These are phyloP conservation scores for Sesamia nonagrioides DNA, from an alignment of 1,140 invertebrate species.

Conservation along the genomic window DNA sequence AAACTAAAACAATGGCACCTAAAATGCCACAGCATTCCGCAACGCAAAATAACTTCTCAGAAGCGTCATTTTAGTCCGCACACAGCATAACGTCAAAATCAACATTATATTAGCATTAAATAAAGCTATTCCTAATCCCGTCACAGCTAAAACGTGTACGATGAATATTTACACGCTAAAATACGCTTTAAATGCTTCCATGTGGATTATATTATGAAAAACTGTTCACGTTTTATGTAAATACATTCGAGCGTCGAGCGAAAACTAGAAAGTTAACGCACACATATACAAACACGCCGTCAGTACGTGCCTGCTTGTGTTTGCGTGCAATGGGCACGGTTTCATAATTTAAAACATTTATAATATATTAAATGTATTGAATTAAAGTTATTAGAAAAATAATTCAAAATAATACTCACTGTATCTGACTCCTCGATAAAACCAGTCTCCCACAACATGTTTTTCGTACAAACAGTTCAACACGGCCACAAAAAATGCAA, in stretches of 20 bases:
- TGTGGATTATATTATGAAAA: conserved; percentile 85
- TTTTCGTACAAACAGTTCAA: conserved; percentile 73
- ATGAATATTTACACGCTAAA: conserved; percentile 83
- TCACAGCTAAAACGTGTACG: conserved; percentile 70
- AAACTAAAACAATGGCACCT: conserved; percentile 17
- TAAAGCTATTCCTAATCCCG: conserved; percentile 77
- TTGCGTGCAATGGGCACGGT: conserved; percentile 60
- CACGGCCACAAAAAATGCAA: conserved; percentile 64
- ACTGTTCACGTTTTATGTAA: conserved; percentile 86
- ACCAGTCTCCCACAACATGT: conserved; percentile 81
- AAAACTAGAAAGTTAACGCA: conserved; percentile 87
- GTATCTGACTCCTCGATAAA: conserved; percentile 79
- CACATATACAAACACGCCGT: conserved; percentile 65
- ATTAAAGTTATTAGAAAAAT: conserved; percentile 54
- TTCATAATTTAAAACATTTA: conserved; percentile 70
- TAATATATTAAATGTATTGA: conserved; percentile 52
- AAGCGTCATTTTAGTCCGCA: conserved; percentile 49
- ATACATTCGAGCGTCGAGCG: conserved; percentile 79
- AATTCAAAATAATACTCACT: conserved; percentile 69
- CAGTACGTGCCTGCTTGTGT: conserved; percentile 53
- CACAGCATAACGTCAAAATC: conserved; percentile 43
- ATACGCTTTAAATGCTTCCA: conserved; percentile 77
- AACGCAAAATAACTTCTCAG: conserved; percentile 19
- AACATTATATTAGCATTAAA: conserved; percentile 77
- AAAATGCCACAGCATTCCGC: conserved; percentile 21